These are phyloP conservation scores for Megastigmus dorsalis DNA, from an alignment of 2,888 invertebrate species.

Conservation along the genomic window DNA sequence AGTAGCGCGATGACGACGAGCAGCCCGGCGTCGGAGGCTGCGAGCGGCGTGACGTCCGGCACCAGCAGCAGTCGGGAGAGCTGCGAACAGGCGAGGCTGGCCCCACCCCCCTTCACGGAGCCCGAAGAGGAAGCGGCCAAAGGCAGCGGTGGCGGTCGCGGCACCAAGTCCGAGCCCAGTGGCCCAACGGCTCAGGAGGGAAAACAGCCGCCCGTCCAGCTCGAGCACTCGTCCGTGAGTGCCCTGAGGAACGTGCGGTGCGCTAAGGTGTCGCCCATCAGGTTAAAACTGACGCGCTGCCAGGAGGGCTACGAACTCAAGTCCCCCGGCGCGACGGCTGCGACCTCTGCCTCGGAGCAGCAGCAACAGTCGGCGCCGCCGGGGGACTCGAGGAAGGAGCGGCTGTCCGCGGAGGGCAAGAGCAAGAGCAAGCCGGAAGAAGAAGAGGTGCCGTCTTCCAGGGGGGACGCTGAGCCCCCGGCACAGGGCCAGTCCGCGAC, in stretches of 20 bases:
- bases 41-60: no score
- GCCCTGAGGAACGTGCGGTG: slow-evolving; percentile 78
- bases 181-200: slow-evolving; percentile 27
- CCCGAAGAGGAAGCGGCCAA: slow-evolving; percentile 3
- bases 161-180: slow-evolving; percentile 38
- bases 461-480: slow-evolving; percentile 52
- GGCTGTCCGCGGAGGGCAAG: slow-evolving; percentile 56
- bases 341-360: no score
- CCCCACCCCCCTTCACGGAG: not conserved
- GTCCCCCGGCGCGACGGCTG: slow-evolving; percentile 60
- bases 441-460: slow-evolving; percentile 54
- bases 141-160: no score
- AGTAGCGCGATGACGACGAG: no score
- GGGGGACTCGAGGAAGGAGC: not conserved
- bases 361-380: not conserved
- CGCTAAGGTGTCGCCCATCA: slow-evolving; percentile 85
- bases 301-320: slow-evolving; percentile 82
- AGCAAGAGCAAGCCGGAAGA: slow-evolving; percentile 52
- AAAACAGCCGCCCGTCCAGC: slow-evolving; percentile 49
- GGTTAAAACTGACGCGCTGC: slow-evolving; percentile 88
- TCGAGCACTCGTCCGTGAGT: slow-evolving; percentile 65
- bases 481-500: slow-evolving; percentile 49
- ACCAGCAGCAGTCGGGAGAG: no score
- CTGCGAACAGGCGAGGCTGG: slow-evolving; percentile 13
- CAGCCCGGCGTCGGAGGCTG: no score